A percentile compares a stretch with the other conserved stretches of the same genome.
Conservation (phyloP, 2,888 invertebrate genomes). For the Pedicia rivosa region DNA sequence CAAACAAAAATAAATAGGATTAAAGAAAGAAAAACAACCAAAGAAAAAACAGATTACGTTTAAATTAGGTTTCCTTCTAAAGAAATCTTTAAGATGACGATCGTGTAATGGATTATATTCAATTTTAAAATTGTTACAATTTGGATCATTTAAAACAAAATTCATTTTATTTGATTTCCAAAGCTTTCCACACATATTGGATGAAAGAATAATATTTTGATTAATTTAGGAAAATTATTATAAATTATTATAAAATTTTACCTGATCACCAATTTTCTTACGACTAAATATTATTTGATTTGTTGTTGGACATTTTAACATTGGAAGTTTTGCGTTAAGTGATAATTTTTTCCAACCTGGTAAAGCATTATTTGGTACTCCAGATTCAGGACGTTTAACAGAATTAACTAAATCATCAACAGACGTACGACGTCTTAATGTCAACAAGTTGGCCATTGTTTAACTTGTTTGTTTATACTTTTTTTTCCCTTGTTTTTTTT, state of each 20-base stretch:
- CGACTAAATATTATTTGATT: slow-evolving; percentile 28
- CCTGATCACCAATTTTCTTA: slow-evolving; percentile 26
- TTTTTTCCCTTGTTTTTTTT: no score
- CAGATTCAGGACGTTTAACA: slow-evolving; percentile 12
- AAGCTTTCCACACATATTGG: no score
- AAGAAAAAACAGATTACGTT: no score
- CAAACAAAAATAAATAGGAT: neutral
- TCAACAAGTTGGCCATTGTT: slow-evolving; percentile 22
- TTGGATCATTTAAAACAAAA: slow-evolving; percentile 18
- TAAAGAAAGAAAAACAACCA: neutral
- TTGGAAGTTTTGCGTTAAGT: slow-evolving; percentile 25
- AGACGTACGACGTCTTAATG: slow-evolving; percentile 17
- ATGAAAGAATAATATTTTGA: no score
- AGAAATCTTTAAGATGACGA: slow-evolving; percentile 37
- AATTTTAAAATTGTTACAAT: slow-evolving; percentile 18
- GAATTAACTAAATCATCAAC: slow-evolving; percentile 7
- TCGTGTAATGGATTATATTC: slow-evolving; percentile 43
- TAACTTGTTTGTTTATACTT: neutral
- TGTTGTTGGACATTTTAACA: slow-evolving; percentile 28
- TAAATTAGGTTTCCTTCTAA: slow-evolving; percentile 27
- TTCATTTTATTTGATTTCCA: no score
- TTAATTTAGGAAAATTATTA: no score
- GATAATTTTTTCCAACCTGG: slow-evolving; percentile 28
- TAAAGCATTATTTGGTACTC: slow-evolving; percentile 23
- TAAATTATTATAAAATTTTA: slow-evolving; percentile 10